phyloP scores from a whole-genome alignment of 2,797 vertebrate species.

The Semaprochilodus insignis region DNA sequence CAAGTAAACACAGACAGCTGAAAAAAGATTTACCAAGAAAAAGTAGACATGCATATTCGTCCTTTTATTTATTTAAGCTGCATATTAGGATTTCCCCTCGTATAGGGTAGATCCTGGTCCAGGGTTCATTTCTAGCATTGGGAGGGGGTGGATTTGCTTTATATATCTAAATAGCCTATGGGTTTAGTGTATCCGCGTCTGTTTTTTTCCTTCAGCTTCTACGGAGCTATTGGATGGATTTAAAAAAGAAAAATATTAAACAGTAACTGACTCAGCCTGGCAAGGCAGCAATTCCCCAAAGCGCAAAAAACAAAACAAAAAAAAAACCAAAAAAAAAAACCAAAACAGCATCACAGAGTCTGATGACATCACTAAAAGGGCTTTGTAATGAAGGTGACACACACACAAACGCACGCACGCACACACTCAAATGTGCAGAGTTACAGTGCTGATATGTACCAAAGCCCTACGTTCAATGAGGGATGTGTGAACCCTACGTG shows the following conservation, averaged over 20 bases:
- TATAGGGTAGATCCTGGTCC: constrained; percentile 46
- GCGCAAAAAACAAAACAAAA: constrained; percentile 41
- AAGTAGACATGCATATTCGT: constrained; percentile 92
- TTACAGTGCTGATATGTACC: constrained; percentile 63
- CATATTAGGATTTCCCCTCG: constrained; percentile 64
- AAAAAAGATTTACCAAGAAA: constrained; percentile 84
- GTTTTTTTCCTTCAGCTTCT: constrained; percentile 42
- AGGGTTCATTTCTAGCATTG: constrained; percentile 46
- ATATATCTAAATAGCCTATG: constrained; percentile 43
- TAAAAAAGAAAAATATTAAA: constrained; percentile 11
- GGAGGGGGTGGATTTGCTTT: constrained; percentile 23
- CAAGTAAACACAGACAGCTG: constrained; percentile 86
- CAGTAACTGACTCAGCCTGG: constrained; percentile 50
- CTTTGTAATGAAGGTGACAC: constrained; percentile 50
- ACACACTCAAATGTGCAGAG: constrained; percentile 43
- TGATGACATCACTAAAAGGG: constrained; percentile 51
- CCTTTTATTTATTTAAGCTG: constrained; percentile 72
- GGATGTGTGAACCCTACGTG: constrained; percentile 44
- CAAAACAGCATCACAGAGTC: constrained; percentile 49
- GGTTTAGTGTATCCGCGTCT: constrained; percentile 36
- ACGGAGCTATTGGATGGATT: constrained; percentile 38
- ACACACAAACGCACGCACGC: constrained; percentile 7
- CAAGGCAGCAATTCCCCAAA: constrained; percentile 56
- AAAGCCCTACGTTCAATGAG: constrained; percentile 45
- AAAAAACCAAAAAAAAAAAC: background rate